phyloP scores from a whole-genome alignment of 2,888 invertebrate genomes.

The Limnephilus auricula region DNA sequence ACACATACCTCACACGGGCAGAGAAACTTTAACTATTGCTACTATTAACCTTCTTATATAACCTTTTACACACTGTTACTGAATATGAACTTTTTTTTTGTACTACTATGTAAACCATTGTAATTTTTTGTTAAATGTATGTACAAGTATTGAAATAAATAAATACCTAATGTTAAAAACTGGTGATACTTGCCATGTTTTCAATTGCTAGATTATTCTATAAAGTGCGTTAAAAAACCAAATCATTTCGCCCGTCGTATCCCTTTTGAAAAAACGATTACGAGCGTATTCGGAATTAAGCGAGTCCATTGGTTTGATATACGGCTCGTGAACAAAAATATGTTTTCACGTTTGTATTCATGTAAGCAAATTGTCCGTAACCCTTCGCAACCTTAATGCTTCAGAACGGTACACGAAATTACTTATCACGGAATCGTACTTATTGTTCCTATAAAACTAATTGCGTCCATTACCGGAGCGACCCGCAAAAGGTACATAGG shows the following conservation, averaged over 20 bases:
- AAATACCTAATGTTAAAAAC: background rate
- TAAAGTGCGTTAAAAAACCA: background rate
- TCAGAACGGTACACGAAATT: background rate
- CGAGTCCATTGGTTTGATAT: conserved; percentile 41
- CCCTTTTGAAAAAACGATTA: conserved; percentile 10
- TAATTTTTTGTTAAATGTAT: too few species aligned
- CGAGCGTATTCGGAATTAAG: conserved; percentile 22
- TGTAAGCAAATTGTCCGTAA: conserved; percentile 31
- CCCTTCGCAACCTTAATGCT: background rate
- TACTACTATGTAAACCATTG: too few species aligned
- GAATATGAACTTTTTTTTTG: too few species aligned
- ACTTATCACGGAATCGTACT: background rate
- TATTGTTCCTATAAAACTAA: conserved; percentile 44
- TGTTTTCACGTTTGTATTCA: conserved; percentile 32
- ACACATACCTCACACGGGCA: too few species aligned
- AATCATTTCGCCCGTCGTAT: background rate
- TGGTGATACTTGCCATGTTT: background rate
- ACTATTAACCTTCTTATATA: too few species aligned
- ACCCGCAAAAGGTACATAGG: background rate
- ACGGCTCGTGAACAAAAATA: conserved; percentile 22
- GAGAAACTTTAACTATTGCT: too few species aligned
- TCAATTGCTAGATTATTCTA: background rate
- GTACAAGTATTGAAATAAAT: too few species aligned
- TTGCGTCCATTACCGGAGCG: conserved; percentile 25
- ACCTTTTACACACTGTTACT: too few species aligned